A percentile compares a stretch with the other conserved stretches of the same genome.
These are phyloP conservation scores for Ptychobarbus kaznakovi DNA, from an alignment of 2,797 vertebrate species.

Conservation along the genomic window DNA sequence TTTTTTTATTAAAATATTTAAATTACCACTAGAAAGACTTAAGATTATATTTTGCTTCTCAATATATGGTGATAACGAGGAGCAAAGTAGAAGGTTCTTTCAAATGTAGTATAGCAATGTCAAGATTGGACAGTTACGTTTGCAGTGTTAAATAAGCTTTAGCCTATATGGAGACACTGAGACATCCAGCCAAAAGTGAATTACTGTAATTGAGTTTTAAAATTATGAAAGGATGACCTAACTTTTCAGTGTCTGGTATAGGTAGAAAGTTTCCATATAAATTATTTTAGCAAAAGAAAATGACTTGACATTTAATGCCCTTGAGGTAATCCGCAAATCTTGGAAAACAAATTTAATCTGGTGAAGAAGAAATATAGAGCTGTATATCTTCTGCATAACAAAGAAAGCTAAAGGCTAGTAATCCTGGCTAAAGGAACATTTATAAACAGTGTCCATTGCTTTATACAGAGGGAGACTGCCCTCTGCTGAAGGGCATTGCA, in stretches of 20 bases:
- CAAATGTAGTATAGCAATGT: background rate
- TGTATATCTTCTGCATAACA: conserved; percentile 10
- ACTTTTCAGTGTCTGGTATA: background rate
- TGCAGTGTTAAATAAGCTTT: conserved; percentile 3
- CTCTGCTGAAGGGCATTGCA: conserved; percentile 31
- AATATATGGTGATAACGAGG: background rate
- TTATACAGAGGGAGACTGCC: background rate
- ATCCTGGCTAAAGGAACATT: background rate
- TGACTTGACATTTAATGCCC: background rate
- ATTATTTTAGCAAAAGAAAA: background rate
- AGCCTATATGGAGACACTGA: background rate
- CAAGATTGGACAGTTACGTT: background rate
- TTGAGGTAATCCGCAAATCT: background rate
- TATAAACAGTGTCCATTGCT: conserved; percentile 2
- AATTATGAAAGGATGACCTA: background rate
- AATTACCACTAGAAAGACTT: background rate
- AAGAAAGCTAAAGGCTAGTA: conserved; percentile 6
- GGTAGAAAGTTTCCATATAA: no score
- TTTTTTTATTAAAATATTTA: background rate
- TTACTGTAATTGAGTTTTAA: conserved; percentile 5
- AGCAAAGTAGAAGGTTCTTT: background rate
- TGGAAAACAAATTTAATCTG: conserved; percentile 6
- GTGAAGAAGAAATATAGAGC: conserved; percentile 15
- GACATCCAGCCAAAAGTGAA: background rate
- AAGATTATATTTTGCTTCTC: background rate